These are phyloP conservation scores for Hydroisotoma schaefferi DNA, from an alignment of 2,888 invertebrate genomes.

Conservation along the genomic window DNA sequence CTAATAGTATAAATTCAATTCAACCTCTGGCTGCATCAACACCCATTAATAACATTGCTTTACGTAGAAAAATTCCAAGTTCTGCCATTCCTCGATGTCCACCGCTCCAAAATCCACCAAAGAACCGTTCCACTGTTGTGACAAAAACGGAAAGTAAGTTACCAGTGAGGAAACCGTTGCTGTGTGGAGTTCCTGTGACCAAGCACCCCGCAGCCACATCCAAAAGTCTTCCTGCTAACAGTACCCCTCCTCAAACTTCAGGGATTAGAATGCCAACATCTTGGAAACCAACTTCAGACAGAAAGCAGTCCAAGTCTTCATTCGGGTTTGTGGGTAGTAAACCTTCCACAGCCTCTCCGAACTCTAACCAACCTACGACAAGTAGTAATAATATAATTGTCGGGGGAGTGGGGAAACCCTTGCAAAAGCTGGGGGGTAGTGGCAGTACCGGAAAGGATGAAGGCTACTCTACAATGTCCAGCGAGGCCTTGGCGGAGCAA, in stretches of 20 bases:
- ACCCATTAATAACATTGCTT: no score
- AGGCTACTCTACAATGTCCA: slow-evolving; percentile 48
- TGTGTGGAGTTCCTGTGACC: neutral
- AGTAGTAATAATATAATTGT: neutral
- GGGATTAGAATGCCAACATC: no score
- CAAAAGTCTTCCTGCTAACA: slow-evolving; percentile 33
- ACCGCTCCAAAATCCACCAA: neutral
- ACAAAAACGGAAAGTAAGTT: slow-evolving; percentile 17
- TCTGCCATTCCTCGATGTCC: no score
- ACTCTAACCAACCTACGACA: neutral
- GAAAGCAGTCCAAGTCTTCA: slow-evolving; percentile 25
- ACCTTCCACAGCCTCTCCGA: neutral
- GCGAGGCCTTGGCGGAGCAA: slow-evolving; percentile 46
- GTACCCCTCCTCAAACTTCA: neutral
- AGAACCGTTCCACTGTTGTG: neutral
- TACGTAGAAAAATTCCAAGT: no score
- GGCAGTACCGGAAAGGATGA: slow-evolving; percentile 38
- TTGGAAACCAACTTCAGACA: slow-evolving; percentile 24
- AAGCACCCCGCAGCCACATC: slow-evolving; percentile 31
- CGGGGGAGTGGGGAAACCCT: neutral
- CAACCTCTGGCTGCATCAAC: no score
- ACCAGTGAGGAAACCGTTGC: slow-evolving; percentile 25
- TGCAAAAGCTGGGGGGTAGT: neutral
- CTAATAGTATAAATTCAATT: no score
- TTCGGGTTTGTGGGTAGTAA: slow-evolving; percentile 21